Evolutionary conservation across 2,797 vertebrate genomes (phyloP).

Genomic region (Hypotaenidia philippensis): DNA sequence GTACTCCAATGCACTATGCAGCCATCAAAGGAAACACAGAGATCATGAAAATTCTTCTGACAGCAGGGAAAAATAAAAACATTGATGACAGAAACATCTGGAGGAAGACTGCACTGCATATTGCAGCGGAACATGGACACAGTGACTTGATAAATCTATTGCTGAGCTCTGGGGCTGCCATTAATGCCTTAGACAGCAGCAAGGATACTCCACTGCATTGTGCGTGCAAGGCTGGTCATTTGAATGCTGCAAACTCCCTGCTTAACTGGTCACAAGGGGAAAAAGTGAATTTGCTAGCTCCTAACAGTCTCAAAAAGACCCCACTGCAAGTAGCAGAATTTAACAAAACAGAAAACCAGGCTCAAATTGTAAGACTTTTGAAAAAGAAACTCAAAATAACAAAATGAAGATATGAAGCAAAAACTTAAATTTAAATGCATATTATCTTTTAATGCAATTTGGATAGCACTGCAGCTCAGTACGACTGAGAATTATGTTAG

Average conservation of each 20-base stretch:
- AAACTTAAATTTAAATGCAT: not conserved
- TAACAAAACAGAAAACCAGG: constrained; percentile 70
- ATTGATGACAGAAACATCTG: constrained; percentile 82
- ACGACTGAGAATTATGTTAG: not conserved
- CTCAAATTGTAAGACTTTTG: constrained; percentile 76
- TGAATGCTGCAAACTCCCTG: constrained; percentile 65
- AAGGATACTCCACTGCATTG: constrained; percentile 84
- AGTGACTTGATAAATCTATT: constrained; percentile 70
- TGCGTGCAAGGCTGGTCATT: constrained; percentile 78
- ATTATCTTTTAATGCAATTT: not conserved
- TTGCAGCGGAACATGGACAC: constrained; percentile 81
- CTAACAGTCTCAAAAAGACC: constrained; percentile 83
- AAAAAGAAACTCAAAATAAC: constrained; percentile 86
- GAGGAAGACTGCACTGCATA: constrained; percentile 85
- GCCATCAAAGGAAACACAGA: constrained; percentile 68
- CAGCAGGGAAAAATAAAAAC: constrained; percentile 74
- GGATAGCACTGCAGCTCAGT: not conserved
- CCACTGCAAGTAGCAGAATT: constrained; percentile 81
- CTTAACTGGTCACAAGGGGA: constrained; percentile 67
- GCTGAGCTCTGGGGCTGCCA: constrained; percentile 76
- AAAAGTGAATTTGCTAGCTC: constrained; percentile 77
- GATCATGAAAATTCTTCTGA: constrained; percentile 72
- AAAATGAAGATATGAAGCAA: constrained; percentile 65
- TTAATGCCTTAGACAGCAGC: constrained; percentile 81
- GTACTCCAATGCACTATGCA: constrained; percentile 80